Percentiles rank a stretch among this genome's conserved stretches.
Evolutionary conservation across 2,797 vertebrate genomes (phyloP).

Genomic region (Pygocentrus nattereri): DNA sequence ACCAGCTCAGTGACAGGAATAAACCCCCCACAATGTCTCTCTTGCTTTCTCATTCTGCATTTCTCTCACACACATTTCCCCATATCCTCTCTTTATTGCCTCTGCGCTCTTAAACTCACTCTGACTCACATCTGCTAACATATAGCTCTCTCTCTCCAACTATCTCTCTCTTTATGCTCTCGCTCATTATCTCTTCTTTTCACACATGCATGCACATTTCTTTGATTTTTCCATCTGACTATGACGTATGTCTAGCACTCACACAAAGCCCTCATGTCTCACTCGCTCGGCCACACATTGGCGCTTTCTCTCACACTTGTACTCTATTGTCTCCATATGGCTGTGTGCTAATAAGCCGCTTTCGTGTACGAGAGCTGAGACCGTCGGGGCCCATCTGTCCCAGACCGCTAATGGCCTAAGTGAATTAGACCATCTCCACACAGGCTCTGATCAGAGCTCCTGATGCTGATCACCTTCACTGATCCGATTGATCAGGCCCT

Average conservation of each 20-base stretch:
- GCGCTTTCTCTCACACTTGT: slow-evolving; percentile 32
- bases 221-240: background rate
- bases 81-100: background rate
- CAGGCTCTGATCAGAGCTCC: slow-evolving; percentile 45
- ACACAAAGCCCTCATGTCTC: background rate
- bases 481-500: slow-evolving; percentile 56
- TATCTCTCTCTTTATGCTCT: background rate
- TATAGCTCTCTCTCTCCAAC: background rate
- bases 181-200: slow-evolving; percentile 21
- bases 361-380: slow-evolving; percentile 45
- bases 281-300: background rate
- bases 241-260: slow-evolving; percentile 16
- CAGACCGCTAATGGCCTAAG: slow-evolving; percentile 60
- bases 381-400: slow-evolving; percentile 58
- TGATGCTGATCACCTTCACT: slow-evolving; percentile 56
- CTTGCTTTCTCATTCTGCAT: background rate
- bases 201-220: background rate
- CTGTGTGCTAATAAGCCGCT: slow-evolving; percentile 46
- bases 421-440: slow-evolving; percentile 55
- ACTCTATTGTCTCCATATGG: slow-evolving; percentile 57
- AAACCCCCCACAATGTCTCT: background rate
- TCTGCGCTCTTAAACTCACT: background rate
- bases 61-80: too few species aligned
- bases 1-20: too few species aligned
- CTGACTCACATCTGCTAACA: background rate